Base-by-base conservation (phyloP, 2,113 vertebrate genomes). In the Nothocercus julius region DNA sequence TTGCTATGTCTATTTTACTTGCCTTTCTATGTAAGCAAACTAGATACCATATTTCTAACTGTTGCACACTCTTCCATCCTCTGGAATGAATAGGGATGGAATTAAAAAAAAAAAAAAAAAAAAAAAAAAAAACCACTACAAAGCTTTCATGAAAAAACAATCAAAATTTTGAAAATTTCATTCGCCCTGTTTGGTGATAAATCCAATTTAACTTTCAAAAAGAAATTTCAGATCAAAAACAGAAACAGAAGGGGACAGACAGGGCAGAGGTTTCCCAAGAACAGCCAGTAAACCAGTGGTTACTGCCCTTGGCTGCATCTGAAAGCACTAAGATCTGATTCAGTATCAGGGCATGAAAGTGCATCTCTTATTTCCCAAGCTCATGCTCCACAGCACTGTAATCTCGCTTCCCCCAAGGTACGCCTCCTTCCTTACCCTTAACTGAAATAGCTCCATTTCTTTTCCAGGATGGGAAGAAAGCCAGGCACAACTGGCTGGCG, bases 341-440 rank as follows among this genome's bases (percentile, higher is more conserved):
- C 20, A 59, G n/a, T 22, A 82, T 84, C 24, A 67, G n/a, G 25
- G 79, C 21, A 77, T 19, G 73, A 83, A 89, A 7, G 5, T 0
- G 0, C 56, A 27, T 27, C 32, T 67, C 44, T 62, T 12, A 25
- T 38, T 59, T 80, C 36, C 49, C 21, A 62, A 4, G 32, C 9
- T 47, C 68, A 66, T 2, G 3, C 4, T 27, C 8, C 27, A 27
- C 0, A 0, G 45, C 45, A 59, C 13, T 34, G 22, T 17, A 67
- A 9, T 2, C 22, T 36, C 5, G 0, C 4, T 2, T 20, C 63
- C 40, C 59, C 17, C 8, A 84, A 75, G 24, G 56, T 7, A 11
- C 9, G 22, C 0, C 9, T 18, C 68, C 56, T 76, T 27, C 19
- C 22, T n/a, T 36, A 64, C 62, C 47, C 64, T 54, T 61, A 16